These are phyloP conservation scores for Scyliorhinus canicula DNA, from an alignment of 2,797 vertebrate species.

Conservation along the genomic window DNA sequence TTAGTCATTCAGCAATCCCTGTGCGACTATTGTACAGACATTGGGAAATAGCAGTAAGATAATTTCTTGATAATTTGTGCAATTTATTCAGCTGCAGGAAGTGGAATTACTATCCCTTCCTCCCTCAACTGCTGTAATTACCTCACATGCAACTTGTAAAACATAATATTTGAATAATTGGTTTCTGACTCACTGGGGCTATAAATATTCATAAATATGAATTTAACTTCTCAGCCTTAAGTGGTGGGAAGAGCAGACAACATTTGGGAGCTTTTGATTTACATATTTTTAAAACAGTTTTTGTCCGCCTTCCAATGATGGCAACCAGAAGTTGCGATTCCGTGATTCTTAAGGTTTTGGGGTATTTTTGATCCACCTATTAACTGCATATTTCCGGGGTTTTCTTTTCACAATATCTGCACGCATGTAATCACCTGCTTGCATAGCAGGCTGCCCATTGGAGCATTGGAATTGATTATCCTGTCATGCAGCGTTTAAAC, in stretches of 20 bases:
- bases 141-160: slow-evolving; percentile 18
- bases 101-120: background rate
- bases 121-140: slow-evolving; percentile 21
- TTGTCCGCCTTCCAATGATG: background rate
- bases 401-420: background rate
- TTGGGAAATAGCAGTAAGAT: background rate
- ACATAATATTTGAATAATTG: slow-evolving; percentile 33
- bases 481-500: background rate
- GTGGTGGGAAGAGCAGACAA: background rate
- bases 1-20: background rate
- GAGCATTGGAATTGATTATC: background rate
- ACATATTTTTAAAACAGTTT: background rate
- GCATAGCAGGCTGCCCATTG: background rate
- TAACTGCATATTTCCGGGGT: background rate
- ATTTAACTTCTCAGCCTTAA: slow-evolving; percentile 30
- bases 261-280: background rate
- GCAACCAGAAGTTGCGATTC: background rate
- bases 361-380: background rate
- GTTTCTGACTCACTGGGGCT: slow-evolving; percentile 20
- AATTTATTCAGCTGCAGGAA: slow-evolving; percentile 23
- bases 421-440: background rate
- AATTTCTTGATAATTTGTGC: slow-evolving; percentile 5
- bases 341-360: background rate
- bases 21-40: background rate
- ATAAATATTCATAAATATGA: slow-evolving; percentile 34